Percentiles rank a stretch among this genome's conserved stretches.
Conservation (phyloP, 2,113 vertebrate species). For the Arvicanthis niloticus region DNA sequence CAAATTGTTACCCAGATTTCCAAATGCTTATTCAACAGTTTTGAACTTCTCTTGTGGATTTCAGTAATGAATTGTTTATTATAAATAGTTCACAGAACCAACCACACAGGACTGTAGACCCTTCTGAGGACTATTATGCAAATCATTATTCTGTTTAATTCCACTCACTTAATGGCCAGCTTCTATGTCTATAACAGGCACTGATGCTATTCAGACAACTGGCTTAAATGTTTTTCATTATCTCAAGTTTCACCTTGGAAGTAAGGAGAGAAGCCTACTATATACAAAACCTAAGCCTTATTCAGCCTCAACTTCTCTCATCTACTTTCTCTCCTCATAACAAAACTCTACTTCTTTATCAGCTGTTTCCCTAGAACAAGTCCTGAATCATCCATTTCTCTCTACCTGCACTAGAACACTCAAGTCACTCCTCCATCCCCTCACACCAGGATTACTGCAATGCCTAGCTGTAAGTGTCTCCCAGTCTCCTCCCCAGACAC, state of each 20-base stretch:
- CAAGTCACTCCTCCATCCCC: neutral
- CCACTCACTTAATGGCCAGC: neutral
- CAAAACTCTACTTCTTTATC: neutral
- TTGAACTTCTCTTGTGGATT: neutral
- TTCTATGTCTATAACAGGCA: neutral
- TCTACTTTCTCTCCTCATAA: neutral
- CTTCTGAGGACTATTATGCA: neutral
- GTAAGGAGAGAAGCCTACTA: neutral
- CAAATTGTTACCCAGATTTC: neutral
- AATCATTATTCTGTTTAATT: neutral
- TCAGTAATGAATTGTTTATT: neutral
- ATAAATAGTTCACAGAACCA: neutral
- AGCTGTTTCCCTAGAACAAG: neutral
- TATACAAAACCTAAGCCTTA: neutral
- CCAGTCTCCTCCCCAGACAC: neutral
- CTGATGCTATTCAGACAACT: neutral
- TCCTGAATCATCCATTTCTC: neutral
- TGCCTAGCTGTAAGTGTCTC: neutral
- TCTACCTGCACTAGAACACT: neutral
- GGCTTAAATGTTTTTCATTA: slow-evolving; percentile 3
- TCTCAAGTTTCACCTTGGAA: neutral
- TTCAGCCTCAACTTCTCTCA: neutral
- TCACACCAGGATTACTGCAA: neutral
- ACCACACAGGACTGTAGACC: neutral
- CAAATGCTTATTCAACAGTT: neutral